These are phyloP conservation scores for Neofelis nebulosa DNA, from an alignment of 2,113 vertebrate genomes.

Conservation along the genomic window DNA sequence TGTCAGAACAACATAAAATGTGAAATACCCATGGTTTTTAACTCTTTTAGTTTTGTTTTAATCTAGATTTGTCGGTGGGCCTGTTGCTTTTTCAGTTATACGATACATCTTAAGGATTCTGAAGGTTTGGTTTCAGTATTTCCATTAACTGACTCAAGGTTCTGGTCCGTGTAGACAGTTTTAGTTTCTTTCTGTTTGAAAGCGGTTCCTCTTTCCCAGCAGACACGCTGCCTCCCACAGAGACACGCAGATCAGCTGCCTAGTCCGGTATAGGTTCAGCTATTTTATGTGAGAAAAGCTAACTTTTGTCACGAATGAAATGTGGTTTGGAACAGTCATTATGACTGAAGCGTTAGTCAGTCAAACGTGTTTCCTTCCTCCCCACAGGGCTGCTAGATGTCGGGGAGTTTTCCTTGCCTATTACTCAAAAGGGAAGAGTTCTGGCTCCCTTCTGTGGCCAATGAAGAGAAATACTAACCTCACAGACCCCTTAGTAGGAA, in stretches of 20 bases:
- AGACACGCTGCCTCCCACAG: background rate
- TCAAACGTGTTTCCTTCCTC: background rate
- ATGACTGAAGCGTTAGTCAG: background rate
- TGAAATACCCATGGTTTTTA: background rate
- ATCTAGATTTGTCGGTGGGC: background rate
- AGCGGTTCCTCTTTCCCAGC: background rate
- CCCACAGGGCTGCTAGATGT: fast-evolving
- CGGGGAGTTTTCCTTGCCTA: fast-evolving
- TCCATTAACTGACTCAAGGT: background rate
- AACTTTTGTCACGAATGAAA: background rate
- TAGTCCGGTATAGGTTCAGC: background rate
- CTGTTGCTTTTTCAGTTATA: background rate
- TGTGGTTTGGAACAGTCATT: background rate
- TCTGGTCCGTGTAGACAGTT: background rate
- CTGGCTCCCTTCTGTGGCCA: conserved; percentile 39
- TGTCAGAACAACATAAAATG: background rate
- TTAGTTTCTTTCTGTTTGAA: conserved; percentile 14
- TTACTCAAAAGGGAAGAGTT: background rate
- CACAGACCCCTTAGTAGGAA: background rate
- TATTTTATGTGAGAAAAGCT: background rate
- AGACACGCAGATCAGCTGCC: background rate
- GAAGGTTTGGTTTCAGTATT: background rate
- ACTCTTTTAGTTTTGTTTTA: background rate
- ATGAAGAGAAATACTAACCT: background rate
- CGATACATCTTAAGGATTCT: background rate